Base-by-base conservation (phyloP, 2,113 vertebrate genomes). In the Theropithecus gelada region DNA sequence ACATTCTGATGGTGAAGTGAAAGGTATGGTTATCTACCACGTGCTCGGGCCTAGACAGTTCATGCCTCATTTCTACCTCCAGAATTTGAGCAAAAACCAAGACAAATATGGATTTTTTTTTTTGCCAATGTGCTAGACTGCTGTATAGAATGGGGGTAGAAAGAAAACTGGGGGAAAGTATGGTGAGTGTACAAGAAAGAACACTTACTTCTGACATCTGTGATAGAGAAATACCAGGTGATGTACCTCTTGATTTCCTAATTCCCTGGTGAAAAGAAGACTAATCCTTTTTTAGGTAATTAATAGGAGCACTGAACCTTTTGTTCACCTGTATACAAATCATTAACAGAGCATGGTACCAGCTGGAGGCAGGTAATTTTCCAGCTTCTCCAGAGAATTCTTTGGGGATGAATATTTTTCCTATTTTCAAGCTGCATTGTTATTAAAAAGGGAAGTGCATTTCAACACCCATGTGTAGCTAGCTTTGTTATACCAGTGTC, bases 271-370 rank as follows among this genome's bases (percentile, higher is more conserved):
- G 61, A 27, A 80, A 93, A 92, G 57, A 87, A 92, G 80, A 96
- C 95, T 82, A 80, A 95, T 96, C 70, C 64, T 79, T 92, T 93
- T 93, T 85, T 52, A 59, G 91, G 84, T 97, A 94, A 97, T 95
- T 97, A 97, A 93, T 95, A 96, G 88, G 90, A 90, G 93, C 84
- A 75, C 38, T 88, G 96, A 98, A 90, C 95, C 87, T 95, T 97
- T 96, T 85, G 76, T 95, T 96, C 95, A 87, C 88, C 68, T 80
- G 94, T 52, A 80, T 55, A 95, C 90, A 98, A 94, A 86, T 92
- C 97, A 90, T 97, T 95, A 96, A 48, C 76, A 38, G 95, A 96
- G 80, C 75, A 70, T 72, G 85, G 52, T 61, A 43, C 55, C 94
- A 96, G 90, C 76, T 97, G 94, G 90, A 96, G 81, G 84, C 76